A percentile compares a stretch with the other conserved stretches of the same genome.
Evolutionary conservation across 2,797 vertebrate species (phyloP).

Genomic region (Brachymystax lenok): DNA sequence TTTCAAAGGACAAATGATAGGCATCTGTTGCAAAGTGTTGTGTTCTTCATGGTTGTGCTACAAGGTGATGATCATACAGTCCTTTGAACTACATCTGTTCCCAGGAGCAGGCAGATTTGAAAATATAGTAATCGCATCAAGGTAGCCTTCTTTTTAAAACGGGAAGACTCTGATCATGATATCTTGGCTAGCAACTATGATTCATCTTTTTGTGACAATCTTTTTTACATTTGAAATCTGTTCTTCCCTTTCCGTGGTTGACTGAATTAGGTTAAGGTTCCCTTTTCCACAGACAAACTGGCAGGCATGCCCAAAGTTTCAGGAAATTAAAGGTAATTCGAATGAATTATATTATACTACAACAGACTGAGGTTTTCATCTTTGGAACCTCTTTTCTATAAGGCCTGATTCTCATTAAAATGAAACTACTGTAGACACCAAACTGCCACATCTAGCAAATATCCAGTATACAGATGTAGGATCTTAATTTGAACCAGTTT

Average conservation of each 20-base stretch:
- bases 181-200: background rate
- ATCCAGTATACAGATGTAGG: background rate
- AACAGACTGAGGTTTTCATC: background rate
- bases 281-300: slow-evolving; percentile 8
- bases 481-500: too few relatives aligned
- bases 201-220: background rate
- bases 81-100: background rate
- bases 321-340: slow-evolving; percentile 14
- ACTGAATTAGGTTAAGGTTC: slow-evolving; percentile 11
- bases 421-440: background rate
- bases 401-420: background rate
- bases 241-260: slow-evolving; percentile 2
- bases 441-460: background rate
- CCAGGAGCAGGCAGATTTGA: background rate
- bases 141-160: background rate
- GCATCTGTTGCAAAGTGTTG: background rate
- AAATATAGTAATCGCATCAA: background rate
- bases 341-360: slow-evolving; percentile 9
- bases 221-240: slow-evolving; percentile 13
- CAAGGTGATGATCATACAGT: background rate
- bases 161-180: slow-evolving; percentile 2
- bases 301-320: slow-evolving; percentile 13
- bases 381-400: background rate
- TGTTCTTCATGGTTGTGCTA: background rate
- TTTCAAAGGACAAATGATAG: background rate